Evolutionary conservation across 2,888 invertebrate genomes (phyloP), one percentile per base, ranked within the genome.

Genomic region (Hirtodrosophila cameraria): DNA sequence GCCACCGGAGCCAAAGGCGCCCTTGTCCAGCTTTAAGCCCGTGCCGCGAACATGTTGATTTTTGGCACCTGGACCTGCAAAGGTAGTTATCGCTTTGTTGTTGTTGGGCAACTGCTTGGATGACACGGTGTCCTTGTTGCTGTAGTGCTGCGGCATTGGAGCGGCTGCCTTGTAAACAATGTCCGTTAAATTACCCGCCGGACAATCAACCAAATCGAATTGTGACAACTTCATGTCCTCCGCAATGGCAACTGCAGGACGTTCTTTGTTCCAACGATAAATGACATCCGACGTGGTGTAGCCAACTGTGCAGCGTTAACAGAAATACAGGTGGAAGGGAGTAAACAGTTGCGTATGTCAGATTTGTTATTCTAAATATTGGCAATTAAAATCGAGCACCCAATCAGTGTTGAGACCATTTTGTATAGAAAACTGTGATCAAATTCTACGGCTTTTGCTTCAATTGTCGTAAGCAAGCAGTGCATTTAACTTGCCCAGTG

Each of bases 141-240:
- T 84, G 53, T 73, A 78, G 5, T 46, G 35, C 6, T 57, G 33
- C 2, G 85, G 74, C 58, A 64, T 67, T 20, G 85, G 88, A 15
- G 89, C 80, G 23, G 90, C 87, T 65, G 89, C 88, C 78, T 90
- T 90, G 67, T 90, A 88, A 75, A 90, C 81, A 89, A 91, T 88
- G 82, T 90, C 92, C 39, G 94, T 94, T 80, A 94, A 92, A 90
- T 94, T 95, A 58, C 94, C 94, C 23, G 94, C 94, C 25, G 95
- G 95, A 76, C 94, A 94, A 66, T 93, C 94, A 58, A 96, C 94
- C 73, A 96, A 92, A 92, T 96, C 95, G 91, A 96, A 96, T 91
- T 96, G 96, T 36, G 96, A 95, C 86, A 96, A 92, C 90, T 95
- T 95, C 94, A 96, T 95, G 89, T 95, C 96, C 83, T 94, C 94